Evolutionary conservation across 2,888 invertebrate genomes (phyloP).

Genomic region (Tinea semifulvella): DNA sequence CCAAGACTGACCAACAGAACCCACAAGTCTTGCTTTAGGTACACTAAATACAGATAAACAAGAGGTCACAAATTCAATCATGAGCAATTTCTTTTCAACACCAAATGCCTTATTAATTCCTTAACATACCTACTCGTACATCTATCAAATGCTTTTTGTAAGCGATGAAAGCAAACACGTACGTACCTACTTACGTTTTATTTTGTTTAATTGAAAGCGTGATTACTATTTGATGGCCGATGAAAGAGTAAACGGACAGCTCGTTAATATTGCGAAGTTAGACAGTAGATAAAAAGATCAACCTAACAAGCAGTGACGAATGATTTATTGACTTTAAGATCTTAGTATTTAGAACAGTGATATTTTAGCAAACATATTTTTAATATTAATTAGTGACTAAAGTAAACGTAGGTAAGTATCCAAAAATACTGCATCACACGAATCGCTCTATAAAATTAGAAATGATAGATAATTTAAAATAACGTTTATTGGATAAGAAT

Average conservation of each 20-base stretch:
- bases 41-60: no score
- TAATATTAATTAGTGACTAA: no score
- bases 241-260: constrained; percentile 9
- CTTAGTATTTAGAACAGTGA: no score
- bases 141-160: not conserved
- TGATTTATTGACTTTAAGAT: not conserved
- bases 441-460: not conserved
- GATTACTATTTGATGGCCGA: constrained; percentile 2
- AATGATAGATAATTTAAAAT: not conserved
- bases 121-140: no score
- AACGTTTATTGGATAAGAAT: no score
- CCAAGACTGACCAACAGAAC: no score
- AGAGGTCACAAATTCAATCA: no score
- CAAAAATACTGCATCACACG: no score
- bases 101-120: no score
- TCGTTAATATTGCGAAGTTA: not conserved
- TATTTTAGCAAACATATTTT: no score
- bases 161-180: constrained; percentile 9
- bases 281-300: constrained; percentile 3
- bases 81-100: no score
- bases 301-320: not conserved
- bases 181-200: constrained; percentile 4
- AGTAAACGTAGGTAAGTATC: not conserved
- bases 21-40: no score
- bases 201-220: constrained; percentile 6